These are phyloP conservation scores for Corythoichthys haematopterus DNA, from an alignment of 2,113 vertebrate species.

Conservation along the genomic window DNA sequence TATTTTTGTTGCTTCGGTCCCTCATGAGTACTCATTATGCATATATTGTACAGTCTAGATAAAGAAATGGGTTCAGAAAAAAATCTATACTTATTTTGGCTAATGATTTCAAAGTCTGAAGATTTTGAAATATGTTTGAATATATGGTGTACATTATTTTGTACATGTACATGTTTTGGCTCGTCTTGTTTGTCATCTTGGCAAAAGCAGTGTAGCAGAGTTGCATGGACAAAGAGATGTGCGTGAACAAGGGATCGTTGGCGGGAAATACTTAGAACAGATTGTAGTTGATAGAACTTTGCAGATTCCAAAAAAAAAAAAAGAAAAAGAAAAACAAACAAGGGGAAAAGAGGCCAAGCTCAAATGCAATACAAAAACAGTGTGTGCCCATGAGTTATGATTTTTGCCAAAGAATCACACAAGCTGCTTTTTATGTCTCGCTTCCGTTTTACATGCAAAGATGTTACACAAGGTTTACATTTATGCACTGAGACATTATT, in stretches of 20 bases:
- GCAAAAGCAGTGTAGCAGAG: conserved; percentile 51
- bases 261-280: not conserved
- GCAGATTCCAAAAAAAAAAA: conserved; percentile 31
- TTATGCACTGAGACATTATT: conserved; percentile 6
- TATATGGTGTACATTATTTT: conserved; percentile 74
- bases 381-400: conserved; percentile 49
- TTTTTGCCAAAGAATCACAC: conserved; percentile 69
- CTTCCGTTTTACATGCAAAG: conserved; percentile 5
- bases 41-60: conserved; percentile 72
- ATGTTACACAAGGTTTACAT: conserved; percentile 2
- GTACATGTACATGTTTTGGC: conserved; percentile 67
- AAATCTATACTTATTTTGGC: conserved; percentile 75
- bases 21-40: conserved; percentile 74
- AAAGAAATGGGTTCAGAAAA: conserved; percentile 62
- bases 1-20: conserved; percentile 84
- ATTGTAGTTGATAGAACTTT: conserved; percentile 37
- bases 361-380: conserved; percentile 62
- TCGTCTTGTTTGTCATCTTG: conserved; percentile 53
- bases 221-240: conserved; percentile 47
- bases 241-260: conserved; percentile 5
- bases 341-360: conserved; percentile 27
- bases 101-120: conserved; percentile 70
- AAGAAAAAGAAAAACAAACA: conserved; percentile 9
- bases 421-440: conserved; percentile 10
- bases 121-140: conserved; percentile 74